Percentiles rank a stretch among this genome's conserved stretches.
phyloP scores from a whole-genome alignment of 2,113 vertebrate species.

The Pangasianodon hypophthalmus region DNA sequence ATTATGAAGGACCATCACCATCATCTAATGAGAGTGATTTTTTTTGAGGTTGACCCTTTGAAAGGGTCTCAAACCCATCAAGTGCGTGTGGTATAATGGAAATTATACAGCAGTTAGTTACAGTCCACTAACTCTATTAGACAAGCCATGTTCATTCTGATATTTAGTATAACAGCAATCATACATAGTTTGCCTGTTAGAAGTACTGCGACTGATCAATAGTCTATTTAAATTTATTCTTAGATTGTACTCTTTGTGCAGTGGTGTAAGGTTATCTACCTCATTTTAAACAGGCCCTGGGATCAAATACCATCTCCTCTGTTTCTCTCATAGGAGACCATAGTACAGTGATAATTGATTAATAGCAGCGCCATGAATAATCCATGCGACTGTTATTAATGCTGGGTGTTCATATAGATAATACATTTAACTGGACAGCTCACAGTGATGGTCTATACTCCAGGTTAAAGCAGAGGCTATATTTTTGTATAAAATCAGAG shows the following conservation, averaged over 20 bases:
- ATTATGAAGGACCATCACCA: neutral
- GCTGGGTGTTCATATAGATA: neutral
- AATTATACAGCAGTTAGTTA: neutral
- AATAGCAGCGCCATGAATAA: no score
- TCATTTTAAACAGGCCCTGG: neutral
- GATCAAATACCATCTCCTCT: neutral
- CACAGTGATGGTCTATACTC: neutral
- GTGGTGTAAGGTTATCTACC: neutral
- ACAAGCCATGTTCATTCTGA: neutral
- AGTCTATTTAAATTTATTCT: neutral
- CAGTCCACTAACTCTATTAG: neutral
- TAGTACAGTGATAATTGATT: neutral
- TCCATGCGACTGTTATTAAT: neutral
- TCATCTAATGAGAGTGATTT: neutral
- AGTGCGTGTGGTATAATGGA: neutral
- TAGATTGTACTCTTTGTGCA: neutral
- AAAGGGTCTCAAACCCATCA: neutral
- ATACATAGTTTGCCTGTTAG: neutral
- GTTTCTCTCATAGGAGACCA: neutral
- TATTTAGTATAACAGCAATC: neutral
- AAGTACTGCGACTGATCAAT: neutral
- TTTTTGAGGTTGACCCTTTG: neutral
- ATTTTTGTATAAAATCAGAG: neutral
- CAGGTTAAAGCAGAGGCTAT: neutral
- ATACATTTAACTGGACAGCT: neutral